Evolutionary conservation across 2,888 invertebrate species (phyloP), one percentile per base, ranked within the genome.

Genomic region (Pardosa pseudoannulata): DNA sequence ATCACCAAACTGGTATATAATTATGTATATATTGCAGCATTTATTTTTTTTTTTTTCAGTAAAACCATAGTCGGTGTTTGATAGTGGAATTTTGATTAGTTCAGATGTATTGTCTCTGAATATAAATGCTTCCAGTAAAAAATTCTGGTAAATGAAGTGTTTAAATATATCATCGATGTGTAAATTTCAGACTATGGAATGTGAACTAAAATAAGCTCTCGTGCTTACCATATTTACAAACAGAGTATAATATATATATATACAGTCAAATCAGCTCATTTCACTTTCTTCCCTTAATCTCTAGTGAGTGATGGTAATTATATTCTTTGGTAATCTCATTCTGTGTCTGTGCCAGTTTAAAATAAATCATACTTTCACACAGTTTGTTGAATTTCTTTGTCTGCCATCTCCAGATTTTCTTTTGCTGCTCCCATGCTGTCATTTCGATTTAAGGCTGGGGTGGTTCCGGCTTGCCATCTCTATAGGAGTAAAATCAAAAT

Each of bases 381-480:
- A 23, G 3, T 19, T 56, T 23, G 2, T 46, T 16, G 13, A 16
- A 1, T 56, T 56, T 19, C 56, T 56, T 56, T 56, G 56, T 7
- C 78, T 27, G 65, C 31, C 41, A 85, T 28, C 19, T 73, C 72
- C 0, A 73, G 29, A 9, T 70, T 39, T n/a, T 62, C 74, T 6
- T 19, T 76, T 41, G 7, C 16, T 64, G 41, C 9, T 19, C 28
- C 56, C 23, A 32, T 56, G 39, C 32, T 76, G 11, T 28, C 32
- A 36, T 46, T 64, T 9, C 46, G 13, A 0, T 75, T 70, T 19
- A 85, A 28, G 11, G 27, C 46, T 19, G 83, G 83, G 6, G 78
- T 78, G 13, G 73, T 31, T 9, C 83, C 83, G 7, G 16, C n/a
- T 56, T 62, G 50, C n/a, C 72, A 11, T 32, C 78, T 67, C 83